A percentile compares a stretch with the other conserved stretches of the same genome.
phyloP scores from a whole-genome alignment of 2,797 vertebrate genomes.

The Hippoglossus hippoglossus region DNA sequence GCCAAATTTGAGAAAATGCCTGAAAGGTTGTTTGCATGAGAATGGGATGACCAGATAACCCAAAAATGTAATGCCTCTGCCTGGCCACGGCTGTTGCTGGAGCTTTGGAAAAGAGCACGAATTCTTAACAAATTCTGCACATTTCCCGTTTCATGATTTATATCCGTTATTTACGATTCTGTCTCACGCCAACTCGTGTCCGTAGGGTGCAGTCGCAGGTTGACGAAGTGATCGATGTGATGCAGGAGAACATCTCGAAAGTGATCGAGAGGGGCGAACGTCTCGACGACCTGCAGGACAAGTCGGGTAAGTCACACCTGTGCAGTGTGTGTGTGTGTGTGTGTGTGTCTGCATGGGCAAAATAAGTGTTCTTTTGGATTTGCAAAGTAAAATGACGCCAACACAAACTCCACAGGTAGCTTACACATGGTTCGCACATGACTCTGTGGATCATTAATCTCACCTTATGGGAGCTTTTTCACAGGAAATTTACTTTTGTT shows the following conservation, averaged over 20 bases:
- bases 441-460: neutral
- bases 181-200: neutral
- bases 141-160: constrained; percentile 1
- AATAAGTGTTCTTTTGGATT: neutral
- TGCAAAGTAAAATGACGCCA: no score
- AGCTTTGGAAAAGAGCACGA: neutral
- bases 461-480: neutral
- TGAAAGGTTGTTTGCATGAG: no score
- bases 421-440: neutral
- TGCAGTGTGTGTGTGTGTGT: fast-evolving
- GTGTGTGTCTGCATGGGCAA: neutral
- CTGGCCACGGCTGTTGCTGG: no score
- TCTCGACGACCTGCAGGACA: constrained; percentile 97
- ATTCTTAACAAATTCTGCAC: neutral
- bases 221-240: constrained; percentile 98
- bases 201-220: constrained; percentile 97
- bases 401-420: no score
- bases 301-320: constrained; percentile 88
- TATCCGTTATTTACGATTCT: neutral
- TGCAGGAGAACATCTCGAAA: constrained; percentile 99
- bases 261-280: constrained; percentile 98
- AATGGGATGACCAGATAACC: no score
- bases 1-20: no score
- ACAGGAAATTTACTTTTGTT: no score
- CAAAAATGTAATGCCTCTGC: no score